phyloP scores from a whole-genome alignment of 2,797 vertebrate genomes.

The Furcifer pardalis region DNA sequence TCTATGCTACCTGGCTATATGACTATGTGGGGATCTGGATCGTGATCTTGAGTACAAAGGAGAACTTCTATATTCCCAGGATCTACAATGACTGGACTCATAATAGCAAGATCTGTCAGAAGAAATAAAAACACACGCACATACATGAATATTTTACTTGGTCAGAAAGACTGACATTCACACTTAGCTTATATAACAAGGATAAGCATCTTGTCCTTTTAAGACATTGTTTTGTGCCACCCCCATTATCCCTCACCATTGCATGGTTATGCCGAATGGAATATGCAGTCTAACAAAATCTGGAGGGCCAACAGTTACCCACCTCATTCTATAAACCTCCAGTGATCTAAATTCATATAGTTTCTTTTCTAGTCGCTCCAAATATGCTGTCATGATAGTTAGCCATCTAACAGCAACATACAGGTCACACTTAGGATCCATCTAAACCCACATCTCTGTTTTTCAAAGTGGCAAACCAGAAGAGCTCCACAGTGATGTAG shows the following conservation, averaged over 20 bases:
- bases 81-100: conserved; percentile 86
- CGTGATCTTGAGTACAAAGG: conserved; percentile 80
- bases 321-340: neutral
- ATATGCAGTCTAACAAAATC: no score
- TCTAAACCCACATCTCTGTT: neutral
- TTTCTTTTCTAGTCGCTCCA: conserved; percentile 40
- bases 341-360: conserved; percentile 15
- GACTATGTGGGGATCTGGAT: conserved; percentile 85
- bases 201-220: no score
- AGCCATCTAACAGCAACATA: conserved; percentile 43
- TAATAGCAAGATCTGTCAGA: conserved; percentile 86
- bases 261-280: no score
- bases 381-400: conserved; percentile 55
- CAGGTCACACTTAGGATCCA: neutral
- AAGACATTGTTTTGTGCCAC: no score
- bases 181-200: neutral
- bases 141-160: conserved; percentile 39
- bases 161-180: conserved; percentile 35
- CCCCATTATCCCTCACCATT: no score
- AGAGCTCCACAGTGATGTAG: neutral
- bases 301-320: no score
- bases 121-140: conserved; percentile 38
- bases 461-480: neutral
- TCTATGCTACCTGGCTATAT: conserved; percentile 87
- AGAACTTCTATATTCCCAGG: conserved; percentile 85